Conservation (phyloP, 2,113 vertebrate species). For the Bungarus multicinctus region DNA sequence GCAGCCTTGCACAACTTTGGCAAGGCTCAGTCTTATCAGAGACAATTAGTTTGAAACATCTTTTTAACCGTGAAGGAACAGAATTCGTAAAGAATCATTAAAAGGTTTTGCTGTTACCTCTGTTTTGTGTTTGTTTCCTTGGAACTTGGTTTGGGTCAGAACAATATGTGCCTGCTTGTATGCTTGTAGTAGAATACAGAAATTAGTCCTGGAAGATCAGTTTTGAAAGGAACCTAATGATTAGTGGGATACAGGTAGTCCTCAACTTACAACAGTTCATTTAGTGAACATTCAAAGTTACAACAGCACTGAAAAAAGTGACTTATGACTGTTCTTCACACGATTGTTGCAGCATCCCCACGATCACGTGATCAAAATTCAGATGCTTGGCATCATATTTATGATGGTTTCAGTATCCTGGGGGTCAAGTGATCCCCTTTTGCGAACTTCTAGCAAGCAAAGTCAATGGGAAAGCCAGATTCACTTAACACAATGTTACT, state of each 20-base stretch:
- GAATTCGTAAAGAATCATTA: too few species aligned
- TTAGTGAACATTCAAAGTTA: neutral
- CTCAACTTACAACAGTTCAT: neutral
- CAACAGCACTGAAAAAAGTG: neutral
- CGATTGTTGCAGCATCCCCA: neutral
- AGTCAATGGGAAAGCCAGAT: neutral
- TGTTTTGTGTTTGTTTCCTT: too few species aligned
- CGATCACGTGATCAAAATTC: neutral
- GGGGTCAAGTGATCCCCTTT: neutral
- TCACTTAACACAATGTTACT: neutral
- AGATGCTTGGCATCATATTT: neutral
- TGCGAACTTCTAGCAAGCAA: neutral
- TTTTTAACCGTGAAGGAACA: too few species aligned
- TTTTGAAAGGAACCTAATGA: neutral
- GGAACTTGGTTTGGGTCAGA: too few species aligned
- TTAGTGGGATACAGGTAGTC: neutral
- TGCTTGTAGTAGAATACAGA: neutral
- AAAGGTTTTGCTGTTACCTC: too few species aligned
- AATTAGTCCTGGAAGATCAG: neutral
- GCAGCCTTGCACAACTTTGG: too few species aligned
- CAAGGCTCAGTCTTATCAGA: too few species aligned
- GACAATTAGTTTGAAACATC: too few species aligned
- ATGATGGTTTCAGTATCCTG: neutral
- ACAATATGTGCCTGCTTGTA: neutral
- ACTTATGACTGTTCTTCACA: neutral